Percentiles rank a stretch among this genome's conserved stretches.
Conservation (phyloP, 2,113 vertebrate species). For the Cochlearius cochlearius region DNA sequence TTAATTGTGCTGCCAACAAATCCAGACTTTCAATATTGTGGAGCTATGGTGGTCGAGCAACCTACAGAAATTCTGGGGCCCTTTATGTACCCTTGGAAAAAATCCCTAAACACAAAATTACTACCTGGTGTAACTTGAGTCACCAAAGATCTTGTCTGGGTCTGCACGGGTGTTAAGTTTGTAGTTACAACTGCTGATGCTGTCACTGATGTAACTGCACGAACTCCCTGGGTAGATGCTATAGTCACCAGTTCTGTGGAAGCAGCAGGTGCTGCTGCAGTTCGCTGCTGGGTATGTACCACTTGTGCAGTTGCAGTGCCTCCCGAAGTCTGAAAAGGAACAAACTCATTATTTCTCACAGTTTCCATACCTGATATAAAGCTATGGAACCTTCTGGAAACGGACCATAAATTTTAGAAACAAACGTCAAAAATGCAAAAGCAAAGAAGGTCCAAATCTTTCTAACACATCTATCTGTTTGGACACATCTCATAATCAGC, state of each 20-base stretch:
- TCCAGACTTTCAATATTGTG: not conserved
- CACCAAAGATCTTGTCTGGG: conserved; percentile 82
- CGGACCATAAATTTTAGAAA: not conserved
- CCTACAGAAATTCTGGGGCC: not conserved
- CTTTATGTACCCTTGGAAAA: rapidly evolving
- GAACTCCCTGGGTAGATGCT: conserved; percentile 81
- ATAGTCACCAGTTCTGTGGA: conserved; percentile 85
- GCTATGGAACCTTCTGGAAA: not conserved
- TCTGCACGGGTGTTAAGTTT: conserved; percentile 81
- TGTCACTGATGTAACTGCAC: conserved; percentile 83
- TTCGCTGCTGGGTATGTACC: conserved; percentile 87
- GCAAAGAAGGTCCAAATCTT: not conserved
- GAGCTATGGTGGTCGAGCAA: rapidly evolving
- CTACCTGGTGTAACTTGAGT: conserved; percentile 84
- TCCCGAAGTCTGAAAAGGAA: conserved; percentile 73
- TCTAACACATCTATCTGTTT: not conserved
- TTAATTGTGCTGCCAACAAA: not conserved
- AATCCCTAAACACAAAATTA: not conserved
- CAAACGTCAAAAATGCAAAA: not conserved
- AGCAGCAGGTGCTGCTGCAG: conserved; percentile 69
- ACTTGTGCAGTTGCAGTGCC: conserved; percentile 77
- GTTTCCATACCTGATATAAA: rapidly evolving
- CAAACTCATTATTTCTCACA: not conserved
- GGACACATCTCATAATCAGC: not conserved
- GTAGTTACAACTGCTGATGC: conserved; percentile 85